phyloP scores from a whole-genome alignment of 2,113 vertebrate genomes.

The Steatornis caripensis region DNA sequence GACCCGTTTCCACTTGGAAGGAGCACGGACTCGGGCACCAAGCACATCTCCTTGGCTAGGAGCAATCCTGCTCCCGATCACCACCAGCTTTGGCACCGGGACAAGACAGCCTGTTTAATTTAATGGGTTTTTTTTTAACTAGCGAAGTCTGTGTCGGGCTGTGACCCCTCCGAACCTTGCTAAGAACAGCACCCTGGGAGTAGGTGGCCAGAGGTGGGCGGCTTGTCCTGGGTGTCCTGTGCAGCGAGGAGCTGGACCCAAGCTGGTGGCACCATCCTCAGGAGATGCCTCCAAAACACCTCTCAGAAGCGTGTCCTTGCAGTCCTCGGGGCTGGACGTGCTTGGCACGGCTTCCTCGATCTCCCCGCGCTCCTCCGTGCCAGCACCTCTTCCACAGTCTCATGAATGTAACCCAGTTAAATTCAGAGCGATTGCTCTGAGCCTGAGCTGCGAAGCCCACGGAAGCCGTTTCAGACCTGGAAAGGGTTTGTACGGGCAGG shows the following conservation, averaged over 20 bases:
- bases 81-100: background rate
- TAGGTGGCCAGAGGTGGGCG: background rate
- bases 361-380: rapidly evolving
- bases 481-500: background rate
- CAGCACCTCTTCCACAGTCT: background rate
- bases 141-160: background rate
- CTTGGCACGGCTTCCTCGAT: background rate
- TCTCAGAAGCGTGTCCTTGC: background rate
- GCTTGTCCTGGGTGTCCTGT: background rate
- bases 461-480: background rate
- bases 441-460: background rate
- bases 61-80: background rate
- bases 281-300: background rate
- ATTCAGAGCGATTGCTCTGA: background rate
- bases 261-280: background rate
- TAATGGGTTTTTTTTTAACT: too few species aligned
- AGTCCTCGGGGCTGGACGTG: background rate
- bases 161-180: background rate
- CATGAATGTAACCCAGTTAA: background rate
- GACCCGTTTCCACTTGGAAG: rapidly evolving
- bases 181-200: background rate
- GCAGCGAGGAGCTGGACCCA: background rate
- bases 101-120: background rate
- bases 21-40: rapidly evolving
- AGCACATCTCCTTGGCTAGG: background rate